Conservation (phyloP, 2,888 invertebrate species). For the Gymnosoma rotundatum region DNA sequence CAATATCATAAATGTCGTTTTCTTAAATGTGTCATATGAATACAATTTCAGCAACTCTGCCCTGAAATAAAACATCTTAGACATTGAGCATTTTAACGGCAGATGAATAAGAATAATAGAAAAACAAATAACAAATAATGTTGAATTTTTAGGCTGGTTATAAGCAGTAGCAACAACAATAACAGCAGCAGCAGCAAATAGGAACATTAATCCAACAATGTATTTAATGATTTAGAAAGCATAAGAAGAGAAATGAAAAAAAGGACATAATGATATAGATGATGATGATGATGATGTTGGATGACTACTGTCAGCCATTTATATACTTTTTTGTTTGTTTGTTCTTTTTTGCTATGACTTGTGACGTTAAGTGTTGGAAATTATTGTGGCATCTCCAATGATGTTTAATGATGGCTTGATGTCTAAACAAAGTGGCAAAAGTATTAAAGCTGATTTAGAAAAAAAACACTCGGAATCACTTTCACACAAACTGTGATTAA, state of each 20-base stretch:
- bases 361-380: conserved; percentile 70
- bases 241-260: conserved; percentile 1
- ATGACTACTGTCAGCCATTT: conserved; percentile 80
- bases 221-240: conserved; percentile 46
- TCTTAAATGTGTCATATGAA: no score
- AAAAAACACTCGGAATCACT: conserved; percentile 12
- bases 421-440: conserved; percentile 55
- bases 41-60: neutral
- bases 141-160: conserved; percentile 57
- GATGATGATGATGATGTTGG: conserved; percentile 55
- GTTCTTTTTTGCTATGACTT: conserved; percentile 75
- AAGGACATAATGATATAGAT: conserved; percentile 41
- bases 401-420: conserved; percentile 50
- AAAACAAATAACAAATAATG: conserved; percentile 63
- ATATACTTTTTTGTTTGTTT: conserved; percentile 75
- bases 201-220: conserved; percentile 34
- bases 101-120: conserved; percentile 55
- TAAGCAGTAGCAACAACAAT: conserved; percentile 13
- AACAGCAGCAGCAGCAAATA: conserved; percentile 14
- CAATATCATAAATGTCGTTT: no score
- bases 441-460: conserved; percentile 36
- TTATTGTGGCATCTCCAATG: conserved; percentile 62
- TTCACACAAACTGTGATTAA: conserved; percentile 46
- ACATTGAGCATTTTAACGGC: conserved; percentile 39
- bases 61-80: conserved; percentile 25